Base-by-base conservation (phyloP, 2,888 invertebrate genomes). In the Theristus sp. region DNA sequence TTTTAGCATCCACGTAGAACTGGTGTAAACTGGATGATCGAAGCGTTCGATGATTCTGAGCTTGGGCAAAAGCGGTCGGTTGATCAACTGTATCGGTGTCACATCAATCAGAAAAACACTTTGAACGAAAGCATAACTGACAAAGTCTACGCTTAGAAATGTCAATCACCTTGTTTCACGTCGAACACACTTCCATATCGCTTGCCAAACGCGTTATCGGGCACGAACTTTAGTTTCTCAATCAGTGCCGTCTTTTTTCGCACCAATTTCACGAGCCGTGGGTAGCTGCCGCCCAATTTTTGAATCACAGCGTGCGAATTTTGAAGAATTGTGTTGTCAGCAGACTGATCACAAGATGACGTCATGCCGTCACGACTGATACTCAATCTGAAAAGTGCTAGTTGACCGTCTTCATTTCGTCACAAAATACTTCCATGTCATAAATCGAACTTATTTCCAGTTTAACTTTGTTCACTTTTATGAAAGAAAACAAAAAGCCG, bases 141-240 rank as follows among this genome's bases (percentile, higher is more conserved):
- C n/a, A n/a, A n/a, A n/a, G n/a, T n/a, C n/a, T n/a, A n/a, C n/a
- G n/a, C n/a, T n/a, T n/a, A n/a, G n/a, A n/a, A n/a, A n/a, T 38
- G 38, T 13, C 10, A 20, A 20, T 38, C 10, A 38, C 49, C 49
- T 49, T 49, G 6, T n/a, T 49, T 49, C n/a, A 49, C 49, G n/a
- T 29, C 53, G 29, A 61, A 59, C 17, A 27, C 3, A n/a, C n/a
- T 38, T 3, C 59, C 61, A 22, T 27, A 53, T 13, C 59, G 61
- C 2, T 25, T 24, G 22, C 55, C 59, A 22, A 61, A 30, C 30
- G 61, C 61, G 22, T 31, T 53, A 30, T 61, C 61, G 22, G 54
- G 59, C 22, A 31, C 2, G 29, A 61, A 59, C 38, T 58, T 54
- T 24, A 61, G 52, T 53, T 61, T 61, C 26, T 61, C 59, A 49